Conservation (phyloP, 2,888 invertebrate species). For the Dasypogon diadema region DNA sequence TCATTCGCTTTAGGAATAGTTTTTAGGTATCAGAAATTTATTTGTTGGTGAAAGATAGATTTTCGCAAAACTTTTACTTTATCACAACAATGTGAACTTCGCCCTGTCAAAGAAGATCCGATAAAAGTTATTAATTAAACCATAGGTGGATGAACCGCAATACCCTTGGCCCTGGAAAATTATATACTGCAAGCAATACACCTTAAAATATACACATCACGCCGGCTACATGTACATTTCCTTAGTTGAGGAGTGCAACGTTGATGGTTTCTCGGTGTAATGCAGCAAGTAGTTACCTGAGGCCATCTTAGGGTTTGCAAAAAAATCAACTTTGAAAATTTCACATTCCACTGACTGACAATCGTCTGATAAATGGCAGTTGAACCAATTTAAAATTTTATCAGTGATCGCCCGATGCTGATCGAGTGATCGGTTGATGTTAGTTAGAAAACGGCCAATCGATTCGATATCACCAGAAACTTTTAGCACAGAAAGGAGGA, state of each 20-base stretch:
- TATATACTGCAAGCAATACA: neutral
- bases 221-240: neutral
- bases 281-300: constrained; percentile 19
- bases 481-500: neutral
- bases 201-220: neutral
- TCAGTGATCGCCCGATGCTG: neutral
- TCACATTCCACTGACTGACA: constrained; percentile 34
- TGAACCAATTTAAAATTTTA: constrained; percentile 9
- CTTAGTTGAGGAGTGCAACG: neutral
- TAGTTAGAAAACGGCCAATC: neutral
- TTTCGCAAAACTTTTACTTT: too few relatives aligned
- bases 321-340: constrained; percentile 27
- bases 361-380: neutral
- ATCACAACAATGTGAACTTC: neutral
- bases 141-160: constrained; percentile 22
- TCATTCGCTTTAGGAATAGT: too few relatives aligned
- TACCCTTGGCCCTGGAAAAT: constrained; percentile 38
- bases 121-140: neutral
- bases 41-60: too few relatives aligned
- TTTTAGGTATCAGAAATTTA: too few relatives aligned
- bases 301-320: constrained; percentile 29
- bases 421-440: neutral
- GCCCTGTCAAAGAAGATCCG: neutral
- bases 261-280: neutral
- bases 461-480: neutral